These are phyloP conservation scores for Coboldia fuscipes DNA, from an alignment of 1,140 invertebrate species.

Conservation along the genomic window DNA sequence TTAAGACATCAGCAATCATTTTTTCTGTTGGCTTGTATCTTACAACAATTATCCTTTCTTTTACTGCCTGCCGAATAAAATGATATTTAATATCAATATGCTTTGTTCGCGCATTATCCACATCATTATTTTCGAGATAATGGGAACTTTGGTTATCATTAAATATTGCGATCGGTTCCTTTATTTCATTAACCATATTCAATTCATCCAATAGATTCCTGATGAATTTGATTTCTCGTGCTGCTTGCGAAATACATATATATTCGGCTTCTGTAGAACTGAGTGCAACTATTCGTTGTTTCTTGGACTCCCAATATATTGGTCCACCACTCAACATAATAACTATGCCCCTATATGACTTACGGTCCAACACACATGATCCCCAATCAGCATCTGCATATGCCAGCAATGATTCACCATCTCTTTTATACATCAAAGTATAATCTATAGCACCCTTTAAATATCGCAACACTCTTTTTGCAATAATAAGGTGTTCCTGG, in stretches of 20 bases:
- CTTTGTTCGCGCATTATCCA: slow-evolving; percentile 1
- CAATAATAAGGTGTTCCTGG: slow-evolving; percentile 10
- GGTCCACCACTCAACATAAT: slow-evolving; percentile 5
- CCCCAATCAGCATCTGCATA: slow-evolving; percentile 22
- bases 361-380: slow-evolving; percentile 9
- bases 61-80: too few species aligned
- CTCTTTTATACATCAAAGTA: slow-evolving; percentile 10
- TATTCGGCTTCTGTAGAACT: slow-evolving; percentile 8
- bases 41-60: too few species aligned
- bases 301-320: slow-evolving; percentile 8
- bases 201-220: too few species aligned
- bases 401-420: slow-evolving; percentile 7
- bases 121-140: too few species aligned
- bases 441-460: slow-evolving; percentile 12
- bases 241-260: slow-evolving; percentile 5
- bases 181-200: too few species aligned
- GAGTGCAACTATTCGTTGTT: slow-evolving; percentile 6
- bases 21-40: too few species aligned
- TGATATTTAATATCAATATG: slow-evolving; percentile 3
- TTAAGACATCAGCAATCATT: too few species aligned
- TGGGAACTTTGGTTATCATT: too few species aligned
- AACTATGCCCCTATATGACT: slow-evolving; percentile 6
- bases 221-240: slow-evolving; percentile 7
- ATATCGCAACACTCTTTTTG: slow-evolving; percentile 15
- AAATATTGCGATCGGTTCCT: too few species aligned